Percentiles rank a stretch among this genome's conserved stretches.
phyloP scores from a whole-genome alignment of 2,888 invertebrate genomes.

The Rhamphomyia laevipes region DNA sequence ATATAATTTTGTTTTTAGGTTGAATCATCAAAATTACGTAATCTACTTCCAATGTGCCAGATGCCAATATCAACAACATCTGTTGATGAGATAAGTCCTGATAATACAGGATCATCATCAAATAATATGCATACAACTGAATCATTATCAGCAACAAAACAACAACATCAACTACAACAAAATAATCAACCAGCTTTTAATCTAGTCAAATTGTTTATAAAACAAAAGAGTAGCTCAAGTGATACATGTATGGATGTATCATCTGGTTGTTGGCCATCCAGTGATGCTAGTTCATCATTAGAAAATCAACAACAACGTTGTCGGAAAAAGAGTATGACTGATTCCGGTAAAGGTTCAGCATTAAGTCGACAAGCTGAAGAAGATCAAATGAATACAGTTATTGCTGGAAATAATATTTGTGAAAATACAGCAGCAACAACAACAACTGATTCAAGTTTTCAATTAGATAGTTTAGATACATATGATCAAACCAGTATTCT shows the following conservation, averaged over 20 bases:
- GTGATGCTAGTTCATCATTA: constrained; percentile 32
- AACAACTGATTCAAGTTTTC: constrained; percentile 26
- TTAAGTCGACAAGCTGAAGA: constrained; percentile 37
- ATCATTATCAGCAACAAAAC: constrained; percentile 5
- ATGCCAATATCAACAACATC: constrained; percentile 30
- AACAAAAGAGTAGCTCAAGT: constrained; percentile 73
- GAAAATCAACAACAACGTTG: constrained; percentile 27
- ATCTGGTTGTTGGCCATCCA: constrained; percentile 64
- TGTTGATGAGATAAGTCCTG: constrained; percentile 19
- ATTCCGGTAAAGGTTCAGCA: constrained; percentile 38
- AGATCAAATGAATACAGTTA: constrained; percentile 13
- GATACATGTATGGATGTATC: constrained; percentile 70
- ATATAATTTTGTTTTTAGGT: no score
- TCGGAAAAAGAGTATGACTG: constrained; percentile 38
- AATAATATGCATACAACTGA: constrained; percentile 11
- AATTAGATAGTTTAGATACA: constrained; percentile 26
- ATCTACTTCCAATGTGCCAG: constrained; percentile 38
- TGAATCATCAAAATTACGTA: constrained; percentile 30
- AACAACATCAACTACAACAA: constrained; percentile 6
- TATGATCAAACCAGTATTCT: constrained; percentile 18
- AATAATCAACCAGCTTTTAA: constrained; percentile 59
- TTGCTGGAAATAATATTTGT: background rate
- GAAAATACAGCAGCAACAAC: background rate
- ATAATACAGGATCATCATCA: constrained; percentile 20
- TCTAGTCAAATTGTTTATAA: constrained; percentile 78